A percentile compares a stretch with the other conserved stretches of the same genome.
These are phyloP conservation scores for Amblyopsis rosae DNA, from an alignment of 2,113 vertebrate genomes.

Conservation along the genomic window DNA sequence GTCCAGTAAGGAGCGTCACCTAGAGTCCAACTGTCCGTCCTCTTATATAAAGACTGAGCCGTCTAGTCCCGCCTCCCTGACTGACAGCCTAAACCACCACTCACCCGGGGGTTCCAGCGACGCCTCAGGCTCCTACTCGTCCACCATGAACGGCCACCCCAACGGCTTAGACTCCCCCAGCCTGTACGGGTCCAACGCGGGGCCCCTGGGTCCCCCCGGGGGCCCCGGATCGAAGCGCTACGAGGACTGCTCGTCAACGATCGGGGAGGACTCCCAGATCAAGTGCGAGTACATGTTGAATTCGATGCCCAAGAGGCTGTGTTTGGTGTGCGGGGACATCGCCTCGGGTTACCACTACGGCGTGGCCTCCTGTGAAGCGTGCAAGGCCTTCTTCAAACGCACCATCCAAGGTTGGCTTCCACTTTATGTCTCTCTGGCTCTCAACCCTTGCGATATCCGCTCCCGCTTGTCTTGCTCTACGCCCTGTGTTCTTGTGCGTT, in stretches of 20 bases:
- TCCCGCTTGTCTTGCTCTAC: not conserved
- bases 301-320: constrained; percentile 99
- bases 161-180: constrained; percentile 98
- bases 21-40: constrained; percentile 98
- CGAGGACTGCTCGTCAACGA: constrained; percentile 98
- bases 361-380: constrained; percentile 98
- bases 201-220: constrained; percentile 85
- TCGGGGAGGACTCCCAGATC: constrained; percentile 96
- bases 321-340: constrained; percentile 98
- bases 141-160: constrained; percentile 99
- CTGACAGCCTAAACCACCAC: constrained; percentile 99
- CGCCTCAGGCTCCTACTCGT: constrained; percentile 99
- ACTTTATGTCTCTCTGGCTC: constrained; percentile 31
- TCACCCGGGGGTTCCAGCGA: constrained; percentile 98
- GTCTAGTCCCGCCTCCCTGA: constrained; percentile 98
- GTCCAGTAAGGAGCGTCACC: constrained; percentile 99
- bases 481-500: not conserved
- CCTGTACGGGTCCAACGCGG: constrained; percentile 89
- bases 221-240: constrained; percentile 91
- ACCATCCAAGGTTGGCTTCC: constrained; percentile 97
- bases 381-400: constrained; percentile 99
- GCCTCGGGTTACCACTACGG: constrained; percentile 99
- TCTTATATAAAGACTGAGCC: constrained; percentile 99
- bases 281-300: constrained; percentile 99
- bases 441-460: not conserved